These are phyloP conservation scores for Syngnathus rostellatus DNA, from an alignment of 2,797 vertebrate genomes.

Conservation along the genomic window DNA sequence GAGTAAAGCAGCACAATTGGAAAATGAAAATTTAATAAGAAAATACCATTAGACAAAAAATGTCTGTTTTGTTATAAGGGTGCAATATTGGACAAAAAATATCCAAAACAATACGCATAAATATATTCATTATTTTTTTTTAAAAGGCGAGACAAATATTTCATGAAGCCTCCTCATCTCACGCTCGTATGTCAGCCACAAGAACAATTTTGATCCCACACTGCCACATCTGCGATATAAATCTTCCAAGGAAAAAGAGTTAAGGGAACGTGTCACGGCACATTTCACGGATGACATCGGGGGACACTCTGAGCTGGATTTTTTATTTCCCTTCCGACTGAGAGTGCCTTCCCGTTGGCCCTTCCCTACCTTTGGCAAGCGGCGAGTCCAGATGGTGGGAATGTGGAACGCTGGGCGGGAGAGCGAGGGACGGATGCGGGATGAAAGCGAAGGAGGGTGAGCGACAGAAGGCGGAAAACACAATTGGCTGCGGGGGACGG, in stretches of 20 bases:
- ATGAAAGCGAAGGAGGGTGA: slow-evolving; percentile 24
- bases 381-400: slow-evolving; percentile 67
- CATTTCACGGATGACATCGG: slow-evolving; percentile 1
- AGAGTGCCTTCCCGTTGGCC: slow-evolving; percentile 19
- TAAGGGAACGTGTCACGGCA: not conserved
- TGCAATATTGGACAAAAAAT: too few species aligned
- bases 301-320: not conserved
- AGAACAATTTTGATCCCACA: not conserved
- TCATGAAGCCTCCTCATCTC: slow-evolving; percentile 23
- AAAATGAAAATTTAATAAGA: too few species aligned
- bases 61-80: too few species aligned
- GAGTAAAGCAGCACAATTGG: not conserved
- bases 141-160: slow-evolving; percentile 21
- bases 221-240: not conserved
- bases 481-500: slow-evolving; percentile 33
- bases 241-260: not conserved
- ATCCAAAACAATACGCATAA: too few species aligned
- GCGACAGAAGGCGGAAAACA: slow-evolving; percentile 48
- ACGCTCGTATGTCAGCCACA: not conserved
- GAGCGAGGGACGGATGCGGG: slow-evolving; percentile 38
- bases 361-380: slow-evolving; percentile 65
- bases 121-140: too few species aligned
- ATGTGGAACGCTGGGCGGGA: slow-evolving; percentile 57
- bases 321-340: not conserved
- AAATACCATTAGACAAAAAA: too few species aligned